These are phyloP conservation scores for Ptilorrhoa leucosticta DNA, from an alignment of 2,113 vertebrate species.

Conservation along the genomic window DNA sequence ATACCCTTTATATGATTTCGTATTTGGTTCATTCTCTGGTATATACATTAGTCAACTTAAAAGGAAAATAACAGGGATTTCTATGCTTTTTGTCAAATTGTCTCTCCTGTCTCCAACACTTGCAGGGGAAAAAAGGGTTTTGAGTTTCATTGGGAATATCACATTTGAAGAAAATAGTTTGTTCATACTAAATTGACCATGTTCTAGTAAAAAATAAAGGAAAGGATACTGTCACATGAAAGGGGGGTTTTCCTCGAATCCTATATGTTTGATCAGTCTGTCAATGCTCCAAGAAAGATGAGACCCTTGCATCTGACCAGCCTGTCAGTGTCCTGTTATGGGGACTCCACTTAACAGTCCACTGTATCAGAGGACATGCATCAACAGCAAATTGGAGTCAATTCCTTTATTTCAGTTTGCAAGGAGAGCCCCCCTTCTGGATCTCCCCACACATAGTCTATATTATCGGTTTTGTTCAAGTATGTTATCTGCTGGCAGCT, in stretches of 20 bases:
- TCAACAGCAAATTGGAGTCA: not conserved
- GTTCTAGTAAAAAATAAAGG: not conserved
- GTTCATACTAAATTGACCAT: not conserved
- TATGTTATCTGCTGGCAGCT: not conserved
- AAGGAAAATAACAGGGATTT: not conserved
- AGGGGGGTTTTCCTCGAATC: not conserved
- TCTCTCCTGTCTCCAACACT: not conserved
- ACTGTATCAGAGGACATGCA: not conserved
- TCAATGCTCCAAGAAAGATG: not conserved
- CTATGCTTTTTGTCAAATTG: not conserved
- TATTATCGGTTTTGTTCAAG: not conserved
- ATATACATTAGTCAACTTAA: not conserved
- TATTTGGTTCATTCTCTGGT: not conserved
- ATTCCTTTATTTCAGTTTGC: not conserved
- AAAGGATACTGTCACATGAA: not conserved
- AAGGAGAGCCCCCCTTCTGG: not conserved
- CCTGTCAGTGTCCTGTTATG: not conserved
- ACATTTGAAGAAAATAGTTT: not conserved
- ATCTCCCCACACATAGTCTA: not conserved
- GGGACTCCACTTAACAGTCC: not conserved
- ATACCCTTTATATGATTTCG: not conserved
- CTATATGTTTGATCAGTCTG: not conserved
- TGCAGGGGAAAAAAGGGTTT: not conserved
- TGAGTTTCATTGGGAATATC: not conserved
- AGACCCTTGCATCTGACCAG: not conserved